These are phyloP conservation scores for Megaleporinus macrocephalus DNA, from an alignment of 2,113 vertebrate genomes.

Conservation along the genomic window DNA sequence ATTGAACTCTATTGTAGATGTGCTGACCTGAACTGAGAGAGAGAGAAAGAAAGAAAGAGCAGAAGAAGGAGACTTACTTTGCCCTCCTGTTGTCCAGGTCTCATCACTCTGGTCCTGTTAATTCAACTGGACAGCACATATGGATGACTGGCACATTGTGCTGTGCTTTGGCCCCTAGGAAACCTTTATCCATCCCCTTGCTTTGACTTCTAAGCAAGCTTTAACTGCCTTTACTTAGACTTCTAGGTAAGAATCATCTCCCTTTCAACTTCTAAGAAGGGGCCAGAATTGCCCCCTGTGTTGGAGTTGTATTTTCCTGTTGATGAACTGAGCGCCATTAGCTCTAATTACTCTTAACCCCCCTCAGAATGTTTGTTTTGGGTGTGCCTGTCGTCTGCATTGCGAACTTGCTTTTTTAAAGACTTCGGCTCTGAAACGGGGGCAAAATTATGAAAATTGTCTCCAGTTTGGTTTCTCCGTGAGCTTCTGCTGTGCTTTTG, in stretches of 20 bases:
- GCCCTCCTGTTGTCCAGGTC: conserved; percentile 36
- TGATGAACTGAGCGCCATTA: conserved; percentile 22
- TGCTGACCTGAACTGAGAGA: neutral
- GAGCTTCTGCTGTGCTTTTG: neutral
- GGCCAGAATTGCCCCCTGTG: neutral
- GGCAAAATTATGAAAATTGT: neutral
- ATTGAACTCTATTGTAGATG: neutral
- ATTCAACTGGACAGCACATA: conserved; percentile 51
- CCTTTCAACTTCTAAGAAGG: neutral
- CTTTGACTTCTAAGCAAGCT: neutral
- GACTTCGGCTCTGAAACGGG: neutral
- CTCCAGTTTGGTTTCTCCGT: neutral
- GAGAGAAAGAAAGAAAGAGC: conserved; percentile 26
- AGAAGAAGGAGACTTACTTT: conserved; percentile 2
- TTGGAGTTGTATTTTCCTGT: conserved; percentile 9
- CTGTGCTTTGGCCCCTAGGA: neutral
- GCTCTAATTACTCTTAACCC: conserved; percentile 12
- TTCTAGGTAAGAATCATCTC: neutral
- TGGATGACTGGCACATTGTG: conserved; percentile 52
- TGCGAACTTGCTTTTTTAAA: conserved; percentile 15
- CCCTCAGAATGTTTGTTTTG: conserved; percentile 23
- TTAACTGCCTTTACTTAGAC: neutral
- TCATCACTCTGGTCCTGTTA: conserved; percentile 40
- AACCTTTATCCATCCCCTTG: neutral
- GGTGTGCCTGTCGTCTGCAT: conserved; percentile 37